Base-by-base conservation (phyloP, 1,140 invertebrate genomes). In the Pseudomyrmex cubaensis region DNA sequence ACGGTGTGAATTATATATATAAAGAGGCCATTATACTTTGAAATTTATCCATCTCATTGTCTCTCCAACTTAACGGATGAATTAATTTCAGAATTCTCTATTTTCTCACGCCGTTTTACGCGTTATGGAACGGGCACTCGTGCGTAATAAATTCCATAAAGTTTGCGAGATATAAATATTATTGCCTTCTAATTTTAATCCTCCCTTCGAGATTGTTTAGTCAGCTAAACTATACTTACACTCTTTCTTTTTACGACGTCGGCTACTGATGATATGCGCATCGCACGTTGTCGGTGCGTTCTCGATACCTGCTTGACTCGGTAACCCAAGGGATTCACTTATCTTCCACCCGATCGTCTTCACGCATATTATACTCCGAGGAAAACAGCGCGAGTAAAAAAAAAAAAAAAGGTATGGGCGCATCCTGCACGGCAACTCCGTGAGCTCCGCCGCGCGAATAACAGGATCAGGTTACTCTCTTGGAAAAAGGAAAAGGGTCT, bases 401-500 rank as follows among this genome's bases (percentile, higher is more conserved):
- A 76, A 82, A 85, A 84, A 76, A 76, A 61, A 84, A 67, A 84
- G 72, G 25, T 35, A 75, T 25, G 72, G 76, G 46, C 62, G 50
- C 59, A 46, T 75, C 69, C 73, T 84, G 61, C 73, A 66, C 66
- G 62, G 87, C 72, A 85, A 87, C 85, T 82, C 5, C 84, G 76
- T 83, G 83, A 87, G 87, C 78, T 89, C 91, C 82, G 83, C 90
- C 91, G 90, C 91, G 90, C 90, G 89, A 91, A 90, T 92, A 94
- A 93, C 91, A 93, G 91, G 93, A 94, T 94, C 93, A 93, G 87
- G 91, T 93, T 94, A 92, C 93, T 86, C 87, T 87, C 88, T 89
- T 91, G 87, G 90, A 90, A 92, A 89, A 87, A 85, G 88, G 85
- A 89, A 86, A 89, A 86, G 84, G 80, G 84, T 74, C 44, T 1